A percentile compares a stretch with the other conserved stretches of the same genome.
Evolutionary conservation across 2,797 vertebrate species (phyloP).

Genomic region (Ptychadena robeensis): DNA sequence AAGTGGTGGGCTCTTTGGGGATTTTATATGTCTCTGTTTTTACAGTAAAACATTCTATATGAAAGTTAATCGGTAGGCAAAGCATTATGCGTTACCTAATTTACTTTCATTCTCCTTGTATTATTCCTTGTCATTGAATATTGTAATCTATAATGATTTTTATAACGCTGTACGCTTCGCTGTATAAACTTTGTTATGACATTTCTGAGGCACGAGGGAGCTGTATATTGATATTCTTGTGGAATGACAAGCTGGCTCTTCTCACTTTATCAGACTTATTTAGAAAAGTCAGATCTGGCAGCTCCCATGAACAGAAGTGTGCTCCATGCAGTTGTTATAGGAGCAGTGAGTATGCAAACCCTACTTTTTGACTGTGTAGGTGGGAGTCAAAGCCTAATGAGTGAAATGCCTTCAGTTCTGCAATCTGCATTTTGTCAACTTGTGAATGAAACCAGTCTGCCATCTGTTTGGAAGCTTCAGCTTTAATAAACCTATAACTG

Average conservation of each 20-base stretch:
- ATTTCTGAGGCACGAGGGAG: background rate
- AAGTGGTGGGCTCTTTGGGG: too few species aligned
- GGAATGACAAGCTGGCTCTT: background rate
- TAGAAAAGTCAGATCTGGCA: slow-evolving; percentile 9
- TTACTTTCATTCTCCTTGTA: background rate
- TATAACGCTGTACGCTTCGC: background rate
- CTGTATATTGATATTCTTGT: slow-evolving; percentile 6
- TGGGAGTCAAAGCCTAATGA: slow-evolving; percentile 64
- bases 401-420: slow-evolving; percentile 58
- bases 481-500: slow-evolving; percentile 73
- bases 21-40: too few species aligned
- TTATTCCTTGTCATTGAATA: background rate
- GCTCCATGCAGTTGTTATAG: slow-evolving; percentile 3
- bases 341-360: slow-evolving; percentile 6
- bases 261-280: slow-evolving; percentile 25
- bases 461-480: slow-evolving; percentile 67
- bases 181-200: background rate
- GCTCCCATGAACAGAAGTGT: background rate
- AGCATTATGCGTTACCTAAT: background rate
- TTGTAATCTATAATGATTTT: slow-evolving; percentile 10
- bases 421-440: slow-evolving; percentile 71
- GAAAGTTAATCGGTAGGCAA: too few species aligned
- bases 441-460: slow-evolving; percentile 64
- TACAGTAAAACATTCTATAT: too few species aligned
- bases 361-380: slow-evolving; percentile 29